Conservation (phyloP, 2,113 vertebrate genomes). For the Desmodus rotundus region DNA sequence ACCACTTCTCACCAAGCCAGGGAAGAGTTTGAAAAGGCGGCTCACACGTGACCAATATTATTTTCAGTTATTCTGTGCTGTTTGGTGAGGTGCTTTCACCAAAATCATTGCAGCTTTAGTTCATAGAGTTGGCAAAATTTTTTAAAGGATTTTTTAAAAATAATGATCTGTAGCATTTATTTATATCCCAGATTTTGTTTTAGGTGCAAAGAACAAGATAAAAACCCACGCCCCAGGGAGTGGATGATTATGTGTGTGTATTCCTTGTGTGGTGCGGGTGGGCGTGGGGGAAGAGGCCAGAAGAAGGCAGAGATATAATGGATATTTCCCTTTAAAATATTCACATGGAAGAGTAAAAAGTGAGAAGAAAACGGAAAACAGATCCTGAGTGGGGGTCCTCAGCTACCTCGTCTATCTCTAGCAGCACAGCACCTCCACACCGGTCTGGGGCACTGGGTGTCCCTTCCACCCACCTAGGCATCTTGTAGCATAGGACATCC, state of each 20-base stretch:
- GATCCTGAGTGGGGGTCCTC: neutral
- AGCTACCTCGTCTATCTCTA: neutral
- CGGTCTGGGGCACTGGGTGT: no score
- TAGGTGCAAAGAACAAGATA: neutral
- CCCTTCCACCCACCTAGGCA: neutral
- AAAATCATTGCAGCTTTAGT: neutral
- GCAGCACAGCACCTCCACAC: rapidly evolving
- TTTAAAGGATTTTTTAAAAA: neutral
- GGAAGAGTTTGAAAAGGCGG: neutral
- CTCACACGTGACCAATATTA: neutral
- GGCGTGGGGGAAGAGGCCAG: neutral
- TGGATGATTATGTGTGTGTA: no score
- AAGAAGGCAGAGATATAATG: neutral
- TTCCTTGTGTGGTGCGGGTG: neutral
- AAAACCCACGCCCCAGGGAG: neutral
- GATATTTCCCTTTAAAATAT: neutral
- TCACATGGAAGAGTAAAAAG: neutral
- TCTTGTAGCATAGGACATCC: neutral
- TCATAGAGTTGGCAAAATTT: neutral
- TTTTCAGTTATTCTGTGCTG: neutral
- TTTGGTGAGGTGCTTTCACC: neutral
- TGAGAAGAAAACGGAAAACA: neutral
- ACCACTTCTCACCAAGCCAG: neutral
- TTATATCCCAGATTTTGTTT: neutral
- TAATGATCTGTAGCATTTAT: neutral